phyloP scores from a whole-genome alignment of 2,888 invertebrate genomes.

The Myopa testacea region DNA sequence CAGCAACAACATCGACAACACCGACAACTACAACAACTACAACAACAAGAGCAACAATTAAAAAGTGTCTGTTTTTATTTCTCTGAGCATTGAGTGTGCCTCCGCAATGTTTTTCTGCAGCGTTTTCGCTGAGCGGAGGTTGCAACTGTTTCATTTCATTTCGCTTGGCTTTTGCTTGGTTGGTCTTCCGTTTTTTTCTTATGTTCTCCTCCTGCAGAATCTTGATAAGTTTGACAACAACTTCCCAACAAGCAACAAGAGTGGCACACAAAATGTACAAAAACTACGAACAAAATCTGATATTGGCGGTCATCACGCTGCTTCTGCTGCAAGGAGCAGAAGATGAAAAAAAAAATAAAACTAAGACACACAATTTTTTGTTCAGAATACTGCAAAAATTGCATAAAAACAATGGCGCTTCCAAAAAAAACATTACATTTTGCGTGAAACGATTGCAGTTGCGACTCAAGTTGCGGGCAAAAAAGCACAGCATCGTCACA shows the following conservation, averaged over 20 bases:
- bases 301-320: constrained; percentile 41
- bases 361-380: constrained; percentile 20
- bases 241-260: constrained; percentile 1
- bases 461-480: too few relatives aligned
- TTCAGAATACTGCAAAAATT: not conserved
- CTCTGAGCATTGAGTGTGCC: constrained; percentile 14
- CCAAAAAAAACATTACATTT: not conserved
- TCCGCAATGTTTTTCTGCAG: not conserved
- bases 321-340: constrained; percentile 16
- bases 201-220: constrained; percentile 31
- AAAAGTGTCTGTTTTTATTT: not conserved
- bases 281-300: constrained; percentile 43
- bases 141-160: constrained; percentile 41
- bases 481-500: too few relatives aligned
- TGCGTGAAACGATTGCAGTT: not conserved
- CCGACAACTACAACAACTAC: not conserved
- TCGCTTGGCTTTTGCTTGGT: constrained; percentile 24
- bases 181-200: constrained; percentile 21
- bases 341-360: constrained; percentile 40
- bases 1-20: constrained; percentile 2
- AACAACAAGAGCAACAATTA: constrained; percentile 12
- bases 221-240: constrained; percentile 46
- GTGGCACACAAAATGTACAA: constrained; percentile 40
- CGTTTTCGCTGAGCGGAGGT: too few relatives aligned
- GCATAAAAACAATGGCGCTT: not conserved